Evolutionary conservation across 2,888 invertebrate genomes (phyloP).

Genomic region (Sphaeridia pumilis): DNA sequence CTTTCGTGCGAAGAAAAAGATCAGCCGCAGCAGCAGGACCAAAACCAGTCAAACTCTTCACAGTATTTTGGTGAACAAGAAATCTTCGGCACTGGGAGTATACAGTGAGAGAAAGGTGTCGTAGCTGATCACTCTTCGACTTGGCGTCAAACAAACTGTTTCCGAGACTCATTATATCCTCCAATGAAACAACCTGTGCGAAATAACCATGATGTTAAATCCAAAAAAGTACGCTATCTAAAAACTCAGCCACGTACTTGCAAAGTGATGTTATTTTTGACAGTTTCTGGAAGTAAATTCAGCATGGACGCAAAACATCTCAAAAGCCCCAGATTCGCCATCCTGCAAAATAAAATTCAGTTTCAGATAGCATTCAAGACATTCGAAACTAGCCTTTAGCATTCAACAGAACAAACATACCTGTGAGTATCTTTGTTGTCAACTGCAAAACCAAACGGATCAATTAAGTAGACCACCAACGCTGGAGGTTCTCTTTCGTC

Average conservation of each 20-base stretch:
- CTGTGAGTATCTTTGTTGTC: constrained; percentile 62
- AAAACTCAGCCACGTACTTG: constrained; percentile 47
- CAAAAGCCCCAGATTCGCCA: constrained; percentile 68
- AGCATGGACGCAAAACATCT: constrained; percentile 72
- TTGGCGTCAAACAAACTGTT: constrained; percentile 49
- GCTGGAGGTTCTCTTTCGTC: constrained; percentile 74
- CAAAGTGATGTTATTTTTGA: constrained; percentile 64
- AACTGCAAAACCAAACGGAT: constrained; percentile 74
- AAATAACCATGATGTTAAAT: constrained; percentile 34
- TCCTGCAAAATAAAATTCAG: constrained; percentile 12
- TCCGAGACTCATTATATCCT: constrained; percentile 67
- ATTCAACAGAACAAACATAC: no score
- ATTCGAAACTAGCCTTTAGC: not conserved
- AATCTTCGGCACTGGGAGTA: constrained; percentile 84
- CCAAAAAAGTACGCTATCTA: not conserved
- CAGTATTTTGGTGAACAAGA: constrained; percentile 65
- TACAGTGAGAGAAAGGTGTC: constrained; percentile 80
- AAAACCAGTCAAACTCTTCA: constrained; percentile 90
- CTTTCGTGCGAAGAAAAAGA: constrained; percentile 77
- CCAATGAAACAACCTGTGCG: constrained; percentile 67
- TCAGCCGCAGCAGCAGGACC: constrained; percentile 91
- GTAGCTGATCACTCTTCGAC: constrained; percentile 60
- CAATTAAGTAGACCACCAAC: constrained; percentile 88
- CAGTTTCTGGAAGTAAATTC: constrained; percentile 58
- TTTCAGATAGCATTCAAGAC: not conserved